Evolutionary conservation across 1,140 invertebrate genomes (phyloP), one percentile per base, ranked within the genome.

Genomic region (Philopotamus ludificatus): DNA sequence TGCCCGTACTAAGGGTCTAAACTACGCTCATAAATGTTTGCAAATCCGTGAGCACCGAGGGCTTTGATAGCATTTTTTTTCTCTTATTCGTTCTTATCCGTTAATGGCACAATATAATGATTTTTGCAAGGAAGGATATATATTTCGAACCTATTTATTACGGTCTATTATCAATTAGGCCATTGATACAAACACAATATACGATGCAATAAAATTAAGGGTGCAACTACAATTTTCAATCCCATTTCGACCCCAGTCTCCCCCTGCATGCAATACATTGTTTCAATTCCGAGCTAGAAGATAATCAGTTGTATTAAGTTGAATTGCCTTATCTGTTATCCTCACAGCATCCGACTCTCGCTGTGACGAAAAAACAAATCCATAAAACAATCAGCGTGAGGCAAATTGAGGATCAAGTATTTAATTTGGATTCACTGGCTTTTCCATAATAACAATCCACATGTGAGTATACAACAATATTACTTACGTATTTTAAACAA

Each of bases 341-440:
- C 20, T 23, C 41, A 12, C 39, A 4, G 15, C 22, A 60, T 60
- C 41, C 23, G 26, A 28, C 62, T 63, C 45, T 64, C 62, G 61
- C 55, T 51, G 45, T 20, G 44, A 45, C 26, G 51, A 64, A 53
- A 70, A 63, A 70, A 70, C 64, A 70, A 70, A 66, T 66, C 64
- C 64, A 64, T 64, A 70, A 70, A 70, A 64, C 60, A 70, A 66
- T 66, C 68, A 63, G 68, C 68, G 68, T 64, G 64, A 41, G 64
- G 39, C 54, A 45, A 53, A 67, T 63, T 67, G 55, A 39, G 42
- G 18, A 51, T 62, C 41, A 51, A 51, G 41, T 28, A 23, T 22
- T 60, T 49, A 60, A 60, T 60, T 60, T 47, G 22, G 57, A 26
- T 47, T 60, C 44, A 28, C 42, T 47, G 54, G 34, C 54, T 28